phyloP scores from a whole-genome alignment of 2,113 vertebrate genomes.

The Otus sunia region DNA sequence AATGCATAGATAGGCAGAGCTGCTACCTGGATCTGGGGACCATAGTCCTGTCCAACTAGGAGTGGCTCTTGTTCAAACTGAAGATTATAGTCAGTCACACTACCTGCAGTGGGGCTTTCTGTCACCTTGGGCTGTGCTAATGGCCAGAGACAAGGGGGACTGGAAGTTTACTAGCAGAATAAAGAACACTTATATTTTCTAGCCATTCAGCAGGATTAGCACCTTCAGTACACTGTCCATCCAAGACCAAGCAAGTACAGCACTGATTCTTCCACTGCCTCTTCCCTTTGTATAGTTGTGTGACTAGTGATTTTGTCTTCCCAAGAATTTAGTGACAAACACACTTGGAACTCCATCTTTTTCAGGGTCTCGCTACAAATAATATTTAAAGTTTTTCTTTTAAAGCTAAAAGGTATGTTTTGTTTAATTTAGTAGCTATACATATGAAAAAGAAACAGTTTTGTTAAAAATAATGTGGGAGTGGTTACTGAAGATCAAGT shows the following conservation, averaged over 20 bases:
- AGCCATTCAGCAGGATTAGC: neutral
- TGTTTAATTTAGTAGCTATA: neutral
- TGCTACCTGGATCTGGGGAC: neutral
- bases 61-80: neutral
- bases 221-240: neutral
- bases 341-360: neutral
- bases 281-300: neutral
- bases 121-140: neutral
- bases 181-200: neutral
- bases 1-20: neutral
- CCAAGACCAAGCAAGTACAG: neutral
- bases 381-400: neutral
- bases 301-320: neutral
- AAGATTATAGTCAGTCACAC: neutral
- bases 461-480: neutral
- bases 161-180: neutral
- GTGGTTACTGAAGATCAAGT: neutral
- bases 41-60: neutral
- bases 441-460: neutral
- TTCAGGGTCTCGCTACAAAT: neutral
- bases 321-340: neutral
- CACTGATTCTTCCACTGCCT: neutral
- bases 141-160: neutral
- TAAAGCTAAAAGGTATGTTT: neutral
- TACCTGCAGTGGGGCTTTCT: fast-evolving